Evolutionary conservation across 2,797 vertebrate genomes (phyloP), one percentile per base, ranked within the genome.

Genomic region (Fistularia tabacaria): DNA sequence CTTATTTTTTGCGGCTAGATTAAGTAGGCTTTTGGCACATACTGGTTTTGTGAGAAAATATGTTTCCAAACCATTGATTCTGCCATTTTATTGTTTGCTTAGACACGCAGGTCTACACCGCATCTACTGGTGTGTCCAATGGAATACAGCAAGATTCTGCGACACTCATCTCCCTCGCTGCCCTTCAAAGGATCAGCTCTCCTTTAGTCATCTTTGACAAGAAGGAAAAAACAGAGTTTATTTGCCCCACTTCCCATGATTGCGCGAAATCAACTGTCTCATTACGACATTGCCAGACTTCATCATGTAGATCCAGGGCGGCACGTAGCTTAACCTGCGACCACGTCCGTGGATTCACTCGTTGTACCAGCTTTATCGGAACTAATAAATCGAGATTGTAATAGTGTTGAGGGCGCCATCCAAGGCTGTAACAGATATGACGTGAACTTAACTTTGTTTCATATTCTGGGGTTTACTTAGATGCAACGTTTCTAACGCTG

Each of bases 51-150:
- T 3, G 5, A 25, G 25, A 25, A 25, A 25, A 25, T 25, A 25
- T 25, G 5, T 25, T 25, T 25, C 25, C 25, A 25, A 25, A 25
- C 25, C 25, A 5, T 3, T 25, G 25, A 25, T 25, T 25, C 25
- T 25, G 25, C 2, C 5, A 10, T 8, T 10, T 8, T 45, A 0
- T 40, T 8, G 3, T 2, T 10, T 40, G 39, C 10, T 10, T 3
- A 40, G 5, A 25, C 25, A 25, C 25, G 25, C 25, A 40, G 39
- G 39, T 40, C 10, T 40, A 10, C 59, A 59, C 63, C 39, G 73
- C 71, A 73, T 71, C 82, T 84, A 86, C 81, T 83, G 79, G 82
- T 84, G 42, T n/a, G 58, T 55, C 54, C 15, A 71, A 57, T 87
- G 85, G 77, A n/a, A n/a, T n/a, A n/a, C n/a, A 71, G 70, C 83